Percentiles rank a stretch among this genome's conserved stretches.
phyloP scores from a whole-genome alignment of 2,888 invertebrate genomes.

The Zygaena filipendulae region DNA sequence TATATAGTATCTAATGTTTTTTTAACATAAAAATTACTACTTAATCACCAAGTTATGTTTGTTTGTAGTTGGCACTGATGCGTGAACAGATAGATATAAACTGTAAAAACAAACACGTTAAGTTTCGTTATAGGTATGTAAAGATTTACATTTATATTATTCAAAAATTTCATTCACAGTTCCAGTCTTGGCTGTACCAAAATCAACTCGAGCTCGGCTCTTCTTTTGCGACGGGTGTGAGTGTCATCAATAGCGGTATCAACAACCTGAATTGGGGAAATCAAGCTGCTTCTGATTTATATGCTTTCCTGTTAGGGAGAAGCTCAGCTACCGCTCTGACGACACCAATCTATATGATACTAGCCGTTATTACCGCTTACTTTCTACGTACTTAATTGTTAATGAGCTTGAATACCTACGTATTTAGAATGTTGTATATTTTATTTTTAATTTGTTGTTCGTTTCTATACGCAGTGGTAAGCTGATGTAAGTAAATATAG shows the following conservation, averaged over 20 bases:
- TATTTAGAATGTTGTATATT: neutral
- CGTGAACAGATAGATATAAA: too few species aligned
- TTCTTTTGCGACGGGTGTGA: conserved; percentile 27
- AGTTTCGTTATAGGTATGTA: neutral
- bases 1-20: too few species aligned
- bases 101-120: too few species aligned
- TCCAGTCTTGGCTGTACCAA: conserved; percentile 41
- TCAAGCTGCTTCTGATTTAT: conserved; percentile 26
- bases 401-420: neutral
- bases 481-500: too few species aligned
- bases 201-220: conserved; percentile 30
- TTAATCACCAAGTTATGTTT: too few species aligned
- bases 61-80: too few species aligned
- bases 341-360: conserved; percentile 29
- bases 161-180: conserved; percentile 29
- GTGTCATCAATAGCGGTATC: conserved; percentile 28
- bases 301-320: conserved; percentile 21
- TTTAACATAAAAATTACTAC: too few species aligned
- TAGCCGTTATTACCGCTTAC: conserved; percentile 27
- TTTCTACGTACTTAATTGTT: too few species aligned
- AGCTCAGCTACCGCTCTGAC: conserved; percentile 28
- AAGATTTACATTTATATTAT: conserved; percentile 1
- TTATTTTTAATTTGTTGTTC: too few species aligned
- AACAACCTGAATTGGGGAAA: conserved; percentile 45
- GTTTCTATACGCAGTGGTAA: too few species aligned